These are phyloP conservation scores for Drosophila villosipedis DNA, from an alignment of 2,888 invertebrate genomes.

Conservation along the genomic window DNA sequence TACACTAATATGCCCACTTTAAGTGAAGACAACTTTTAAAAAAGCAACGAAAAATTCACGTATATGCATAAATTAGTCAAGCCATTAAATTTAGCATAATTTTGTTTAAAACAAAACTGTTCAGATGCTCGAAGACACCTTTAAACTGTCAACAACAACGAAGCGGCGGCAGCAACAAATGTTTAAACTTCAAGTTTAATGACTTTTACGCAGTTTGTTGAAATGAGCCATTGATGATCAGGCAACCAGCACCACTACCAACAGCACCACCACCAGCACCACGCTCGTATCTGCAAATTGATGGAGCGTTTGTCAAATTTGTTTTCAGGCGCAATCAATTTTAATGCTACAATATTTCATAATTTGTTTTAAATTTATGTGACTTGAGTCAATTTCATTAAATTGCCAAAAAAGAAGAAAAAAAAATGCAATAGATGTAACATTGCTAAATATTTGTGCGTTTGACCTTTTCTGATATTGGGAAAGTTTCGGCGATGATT, in stretches of 20 bases:
- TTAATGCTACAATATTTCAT: conserved; percentile 42
- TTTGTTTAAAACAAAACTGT: conserved; percentile 53
- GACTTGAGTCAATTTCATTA: conserved; percentile 29
- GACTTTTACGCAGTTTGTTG: conserved; percentile 38
- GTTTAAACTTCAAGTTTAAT: conserved; percentile 53
- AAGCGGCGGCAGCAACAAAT: conserved; percentile 10
- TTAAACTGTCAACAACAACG: conserved; percentile 22
- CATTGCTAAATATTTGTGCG: conserved; percentile 31
- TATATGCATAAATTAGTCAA: conserved; percentile 21
- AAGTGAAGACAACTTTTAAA: not conserved
- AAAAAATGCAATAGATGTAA: conserved; percentile 26
- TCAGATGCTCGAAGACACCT: conserved; percentile 40
- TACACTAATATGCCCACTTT: not conserved
- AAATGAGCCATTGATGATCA: conserved; percentile 37
- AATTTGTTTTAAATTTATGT: conserved; percentile 37
- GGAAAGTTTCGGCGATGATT: conserved; percentile 49
- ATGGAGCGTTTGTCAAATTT: conserved; percentile 55
- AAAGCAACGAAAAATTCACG: conserved; percentile 13
- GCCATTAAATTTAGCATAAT: conserved; percentile 52
- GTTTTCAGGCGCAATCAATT: conserved; percentile 51
- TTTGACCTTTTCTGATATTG: conserved; percentile 30
- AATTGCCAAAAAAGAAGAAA: conserved; percentile 21
- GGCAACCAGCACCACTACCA: conserved; percentile 8
- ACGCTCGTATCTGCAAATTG: conserved; percentile 32
- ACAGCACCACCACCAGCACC: conserved; percentile 13